Evolutionary conservation across 2,888 invertebrate species (phyloP), one percentile per base, ranked within the genome.

Genomic region (Muscina levida): DNA sequence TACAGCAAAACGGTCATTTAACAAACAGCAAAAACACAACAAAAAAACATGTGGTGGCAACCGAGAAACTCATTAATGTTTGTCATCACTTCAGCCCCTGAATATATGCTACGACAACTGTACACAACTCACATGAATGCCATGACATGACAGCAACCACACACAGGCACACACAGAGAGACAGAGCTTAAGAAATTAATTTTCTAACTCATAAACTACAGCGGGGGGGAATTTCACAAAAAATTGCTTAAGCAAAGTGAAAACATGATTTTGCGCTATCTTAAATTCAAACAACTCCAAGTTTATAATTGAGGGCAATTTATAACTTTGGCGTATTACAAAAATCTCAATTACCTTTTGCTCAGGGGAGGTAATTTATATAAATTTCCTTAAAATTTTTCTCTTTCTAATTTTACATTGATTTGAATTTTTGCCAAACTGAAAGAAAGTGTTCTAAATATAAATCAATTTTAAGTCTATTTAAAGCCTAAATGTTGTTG

Each of bases 381-480:
- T 19, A 62, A 62, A 62, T 62, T 62, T 42, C 62, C 62, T 39
- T 39, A 39, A 39, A 39, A 62, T 62, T 62, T 62, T 39, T 62
- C 31, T 31, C 8, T 31, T 31, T 59, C 39, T 59, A 59, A 59
- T 59, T 42, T 10, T 13, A 62, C 22, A 19, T 42, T 62, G 22
- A 53, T 53, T 53, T 53, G 53, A 24, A 3, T 5, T 3, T 31
- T 31, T 31, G 31, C 31, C 31, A 31, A 8, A 3, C 8, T 31
- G 31, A 5, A 31, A 3, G 8, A 31, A 31, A 48, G 1, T 53
- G 31, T 22, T 53, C 62, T 42, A 42, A 62, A 62, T 39, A 62
- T 62, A 62, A 39, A 62, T 62, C 39, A 62, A 62, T 62, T 62
- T 62, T 19, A 62, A 42, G 62, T 62, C 62, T 62, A 62, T 62